A percentile compares a stretch with the other conserved stretches of the same genome.
These are phyloP conservation scores for Ictalurus furcatus DNA, from an alignment of 2,113 vertebrate genomes.

Conservation along the genomic window DNA sequence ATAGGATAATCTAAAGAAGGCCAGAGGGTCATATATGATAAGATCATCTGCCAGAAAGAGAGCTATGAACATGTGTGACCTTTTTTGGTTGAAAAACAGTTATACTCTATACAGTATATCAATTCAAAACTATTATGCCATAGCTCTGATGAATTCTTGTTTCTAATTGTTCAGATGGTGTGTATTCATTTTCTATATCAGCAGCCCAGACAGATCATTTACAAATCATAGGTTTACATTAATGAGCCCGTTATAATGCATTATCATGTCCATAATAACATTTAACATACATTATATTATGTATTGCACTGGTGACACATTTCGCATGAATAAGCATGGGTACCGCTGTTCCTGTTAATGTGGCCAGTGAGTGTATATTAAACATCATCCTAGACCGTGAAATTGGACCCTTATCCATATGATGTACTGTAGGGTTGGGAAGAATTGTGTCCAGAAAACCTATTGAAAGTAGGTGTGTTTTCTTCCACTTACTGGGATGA, in stretches of 20 bases:
- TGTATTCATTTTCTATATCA: background rate
- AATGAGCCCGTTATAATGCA: background rate
- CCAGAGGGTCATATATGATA: background rate
- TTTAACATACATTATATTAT: background rate
- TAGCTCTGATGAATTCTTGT: background rate
- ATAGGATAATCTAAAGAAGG: conserved; percentile 56
- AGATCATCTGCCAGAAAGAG: background rate
- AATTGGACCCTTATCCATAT: background rate
- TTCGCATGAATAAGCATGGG: background rate
- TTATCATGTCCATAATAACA: background rate
- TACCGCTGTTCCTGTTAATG: background rate
- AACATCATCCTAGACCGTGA: background rate
- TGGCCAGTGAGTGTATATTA: background rate
- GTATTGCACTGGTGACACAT: background rate
- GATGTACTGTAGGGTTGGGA: background rate
- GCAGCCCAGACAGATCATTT: background rate
- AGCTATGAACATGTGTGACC: background rate
- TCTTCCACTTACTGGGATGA: conserved; percentile 9
- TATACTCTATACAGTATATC: background rate
- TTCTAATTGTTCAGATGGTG: background rate
- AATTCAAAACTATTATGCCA: background rate
- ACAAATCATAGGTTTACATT: background rate
- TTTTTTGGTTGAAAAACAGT: background rate
- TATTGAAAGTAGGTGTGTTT: background rate
- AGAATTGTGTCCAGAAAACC: background rate